A percentile compares a stretch with the other conserved stretches of the same genome.
These are phyloP conservation scores for Agriotes lineatus DNA, from an alignment of 2,888 invertebrate genomes.

Conservation along the genomic window DNA sequence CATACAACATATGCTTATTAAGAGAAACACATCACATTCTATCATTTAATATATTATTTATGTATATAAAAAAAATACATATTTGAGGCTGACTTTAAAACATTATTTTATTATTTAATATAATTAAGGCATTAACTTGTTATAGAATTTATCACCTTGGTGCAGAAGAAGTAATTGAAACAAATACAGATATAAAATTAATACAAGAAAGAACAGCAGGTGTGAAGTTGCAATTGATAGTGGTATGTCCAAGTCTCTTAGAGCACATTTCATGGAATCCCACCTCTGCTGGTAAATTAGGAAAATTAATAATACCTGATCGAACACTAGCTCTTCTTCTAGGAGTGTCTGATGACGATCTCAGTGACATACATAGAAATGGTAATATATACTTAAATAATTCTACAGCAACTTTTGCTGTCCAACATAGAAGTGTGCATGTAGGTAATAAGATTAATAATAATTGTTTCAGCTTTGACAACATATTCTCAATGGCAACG, in stretches of 20 bases:
- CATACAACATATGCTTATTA: neutral
- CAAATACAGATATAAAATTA: conserved; percentile 67
- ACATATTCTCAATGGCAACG: conserved; percentile 85
- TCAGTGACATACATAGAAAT: conserved; percentile 77
- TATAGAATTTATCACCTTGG: conserved; percentile 79
- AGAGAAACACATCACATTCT: neutral
- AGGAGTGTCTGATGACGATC: conserved; percentile 80
- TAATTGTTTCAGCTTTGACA: conserved; percentile 70
- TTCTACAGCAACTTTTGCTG: neutral
- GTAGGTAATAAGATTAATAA: neutral
- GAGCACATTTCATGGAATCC: conserved; percentile 72
- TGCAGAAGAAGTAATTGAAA: conserved; percentile 75
- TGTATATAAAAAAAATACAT: no score
- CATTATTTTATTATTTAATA: no score
- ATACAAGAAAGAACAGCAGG: conserved; percentile 71
- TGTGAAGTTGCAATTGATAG: conserved; percentile 83
- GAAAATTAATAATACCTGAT: conserved; percentile 75
- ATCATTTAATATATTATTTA: no score
- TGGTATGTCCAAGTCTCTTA: conserved; percentile 82
- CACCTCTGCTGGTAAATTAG: conserved; percentile 69
- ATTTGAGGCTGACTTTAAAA: no score
- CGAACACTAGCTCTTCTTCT: conserved; percentile 84
- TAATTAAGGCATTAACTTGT: neutral
- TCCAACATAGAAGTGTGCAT: no score
- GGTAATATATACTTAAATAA: conserved; percentile 64